Evolutionary conservation across 2,888 invertebrate species (phyloP), one percentile per base, ranked within the genome.

Genomic region (Erebia aethiops): DNA sequence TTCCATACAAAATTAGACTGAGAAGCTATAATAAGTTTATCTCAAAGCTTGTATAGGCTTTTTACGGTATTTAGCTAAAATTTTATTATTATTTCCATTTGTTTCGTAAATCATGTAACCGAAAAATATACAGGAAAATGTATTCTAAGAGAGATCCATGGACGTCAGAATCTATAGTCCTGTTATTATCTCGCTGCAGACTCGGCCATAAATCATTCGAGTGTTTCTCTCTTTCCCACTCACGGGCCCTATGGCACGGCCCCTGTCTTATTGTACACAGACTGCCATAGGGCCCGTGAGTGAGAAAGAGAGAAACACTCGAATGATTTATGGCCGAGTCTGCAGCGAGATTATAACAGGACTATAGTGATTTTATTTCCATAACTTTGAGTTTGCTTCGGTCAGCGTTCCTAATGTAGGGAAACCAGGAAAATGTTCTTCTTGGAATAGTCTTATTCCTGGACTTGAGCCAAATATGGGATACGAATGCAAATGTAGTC

Each of bases 391-490:
- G 54, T 65, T 68, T 66, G 62, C 54, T 69, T 57, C 69, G 46
- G 43, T 61, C 69, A 73, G 72, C 60, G 56, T 70, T 58, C 67
- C 49, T 67, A 67, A 67, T 67, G 46, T 49, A 56, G 52, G 60
- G 60, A 66, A 71, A 26, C 52, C 52, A 13, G 64, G 64, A 52
- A 71, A 66, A 56, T 69, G 21, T 67, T 46, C 54, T 67, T 60
- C 52, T 35, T 35, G 35, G 35, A 35, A 35, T 61, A 69, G 64
- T 43, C 57, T 70, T 67, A 62, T 71, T 62, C 63, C 67, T 76
- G 76, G 76, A 71, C 51, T 70, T 41, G n/a, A 71, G 73, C 76
- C 75, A 76, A 76, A 73, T 71, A 65, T 70, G 69, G 75, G 66
- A 73, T 72, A 71, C 70, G 64, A 75, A 76, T 73, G 71, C 64